Conservation (phyloP, 2,888 invertebrate species). For the Philaethria dido region DNA sequence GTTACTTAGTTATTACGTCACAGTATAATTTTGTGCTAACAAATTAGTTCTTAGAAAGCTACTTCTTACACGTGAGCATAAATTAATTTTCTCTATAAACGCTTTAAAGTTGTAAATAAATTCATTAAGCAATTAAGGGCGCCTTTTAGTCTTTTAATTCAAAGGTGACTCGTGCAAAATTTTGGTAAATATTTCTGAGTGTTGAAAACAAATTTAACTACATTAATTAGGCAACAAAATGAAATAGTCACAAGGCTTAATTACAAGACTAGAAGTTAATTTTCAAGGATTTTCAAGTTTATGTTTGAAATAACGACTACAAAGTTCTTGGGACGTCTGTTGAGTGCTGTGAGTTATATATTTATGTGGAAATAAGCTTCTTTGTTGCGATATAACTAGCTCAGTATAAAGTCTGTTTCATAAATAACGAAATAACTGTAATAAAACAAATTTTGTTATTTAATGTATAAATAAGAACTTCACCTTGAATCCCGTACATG, state of each 20-base stretch:
- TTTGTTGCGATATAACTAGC: background rate
- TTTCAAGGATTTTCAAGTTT: conserved; percentile 24
- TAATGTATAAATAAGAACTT: background rate
- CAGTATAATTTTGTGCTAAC: background rate
- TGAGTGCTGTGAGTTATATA: conserved; percentile 12
- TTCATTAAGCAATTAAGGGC: conserved; percentile 20
- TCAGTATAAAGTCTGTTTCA: background rate
- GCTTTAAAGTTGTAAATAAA: conserved; percentile 14
- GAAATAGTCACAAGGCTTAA: conserved; percentile 21
- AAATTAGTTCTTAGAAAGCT: background rate
- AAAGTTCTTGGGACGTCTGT: conserved; percentile 10
- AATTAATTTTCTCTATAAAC: conserved; percentile 14
- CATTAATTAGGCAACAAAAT: conserved; percentile 21
- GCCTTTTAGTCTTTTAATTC: conserved; percentile 18
- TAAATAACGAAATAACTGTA: background rate
- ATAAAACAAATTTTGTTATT: background rate
- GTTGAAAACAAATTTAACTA: conserved; percentile 18
- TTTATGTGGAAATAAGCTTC: conserved; percentile 7
- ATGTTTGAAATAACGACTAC: conserved; percentile 10
- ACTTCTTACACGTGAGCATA: background rate
- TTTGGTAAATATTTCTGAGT: conserved; percentile 12
- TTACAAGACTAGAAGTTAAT: conserved; percentile 24
- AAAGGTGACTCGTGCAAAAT: conserved; percentile 14
- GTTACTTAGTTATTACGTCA: background rate
- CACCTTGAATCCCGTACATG: too few species aligned